Evolutionary conservation across 2,888 invertebrate species (phyloP), one percentile per base, ranked within the genome.

Genomic region (Tenodera sinensis): DNA sequence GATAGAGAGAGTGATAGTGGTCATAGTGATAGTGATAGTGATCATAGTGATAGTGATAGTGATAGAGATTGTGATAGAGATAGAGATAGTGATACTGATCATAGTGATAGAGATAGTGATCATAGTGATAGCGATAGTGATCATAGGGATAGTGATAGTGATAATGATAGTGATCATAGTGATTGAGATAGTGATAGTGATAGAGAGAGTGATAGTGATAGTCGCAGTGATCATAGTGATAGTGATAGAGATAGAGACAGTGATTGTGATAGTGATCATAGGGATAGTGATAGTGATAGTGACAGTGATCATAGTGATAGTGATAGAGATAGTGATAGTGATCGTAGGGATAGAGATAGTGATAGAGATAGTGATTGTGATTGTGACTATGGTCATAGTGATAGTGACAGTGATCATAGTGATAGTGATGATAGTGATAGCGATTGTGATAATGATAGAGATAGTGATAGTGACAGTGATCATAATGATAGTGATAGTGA

Each of bases 281-380:
- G 88, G 3, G 86, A 28, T 88, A 88, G 88, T 34, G 15, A 28
- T 47, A 88, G 88, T 30, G 86, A 85, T 84, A 88, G 88, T 71
- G 86, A 28, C 86, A 88, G 88, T 9, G 12, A 85, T 88, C 87
- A 28, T 84, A 88, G 84, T 47, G 86, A 85, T 28, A 30, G 88
- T 84, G 86, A 85, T 88, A 88, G 84, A 34, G 86, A 27, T 47
- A 88, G 88, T 84, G 15, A 9, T 47, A 88, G 88, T 30, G 20
- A 81, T 88, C 8, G 89, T 88, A n/a, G n/a, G n/a, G n/a, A n/a
- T n/a, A n/a, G n/a, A n/a, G n/a, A n/a, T n/a, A n/a, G n/a, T n/a
- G n/a, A n/a, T n/a, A n/a, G n/a, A n/a, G 71, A 88, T 88, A 81
- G 88, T 85, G 71, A 88, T 82, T 89, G 89, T 71, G 88, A 88